A percentile compares a stretch with the other conserved stretches of the same genome.
Conservation (phyloP, 2,888 invertebrate genomes). For the Ormyrus pomaceus region DNA sequence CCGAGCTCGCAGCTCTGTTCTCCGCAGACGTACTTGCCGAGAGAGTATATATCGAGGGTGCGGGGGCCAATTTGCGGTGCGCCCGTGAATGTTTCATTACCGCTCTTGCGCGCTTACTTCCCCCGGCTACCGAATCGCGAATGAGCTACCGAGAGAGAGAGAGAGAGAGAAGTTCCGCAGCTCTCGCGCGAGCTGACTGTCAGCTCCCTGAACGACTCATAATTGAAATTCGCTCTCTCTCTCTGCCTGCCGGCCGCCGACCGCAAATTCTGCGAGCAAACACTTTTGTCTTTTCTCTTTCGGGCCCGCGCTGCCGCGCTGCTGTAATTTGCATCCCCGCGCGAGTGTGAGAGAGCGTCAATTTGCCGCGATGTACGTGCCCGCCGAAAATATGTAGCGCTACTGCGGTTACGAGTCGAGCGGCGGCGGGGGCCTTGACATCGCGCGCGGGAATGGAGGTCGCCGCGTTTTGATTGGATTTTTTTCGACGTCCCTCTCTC, state of each 20-base stretch:
- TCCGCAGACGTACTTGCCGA: too few species aligned
- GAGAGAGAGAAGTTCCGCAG: slow-evolving; percentile 12
- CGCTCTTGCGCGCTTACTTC: slow-evolving; percentile 67
- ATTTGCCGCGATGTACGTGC: slow-evolving; percentile 21
- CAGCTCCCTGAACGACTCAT: slow-evolving; percentile 67
- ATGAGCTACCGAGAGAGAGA: slow-evolving; percentile 68
- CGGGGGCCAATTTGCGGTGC: slow-evolving; percentile 73
- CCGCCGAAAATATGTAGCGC: slow-evolving; percentile 13
- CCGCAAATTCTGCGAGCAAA: slow-evolving; percentile 73
- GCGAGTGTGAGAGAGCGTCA: slow-evolving; percentile 33
- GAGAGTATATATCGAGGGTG: slow-evolving; percentile 48
- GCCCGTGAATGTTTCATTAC: slow-evolving; percentile 75
- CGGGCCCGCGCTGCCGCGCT: neutral
- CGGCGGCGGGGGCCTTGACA: neutral
- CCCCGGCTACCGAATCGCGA: slow-evolving; percentile 75
- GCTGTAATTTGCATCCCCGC: slow-evolving; percentile 46
- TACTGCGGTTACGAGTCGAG: neutral
- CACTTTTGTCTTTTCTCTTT: slow-evolving; percentile 70
- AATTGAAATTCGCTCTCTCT: slow-evolving; percentile 72
- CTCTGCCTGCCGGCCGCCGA: slow-evolving; percentile 65
- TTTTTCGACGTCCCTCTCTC: too few species aligned
- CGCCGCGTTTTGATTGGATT: too few species aligned
- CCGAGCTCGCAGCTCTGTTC: too few species aligned
- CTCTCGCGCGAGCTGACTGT: slow-evolving; percentile 43
- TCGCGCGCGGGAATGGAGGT: too few species aligned